Conservation (phyloP, 1,140 invertebrate species). For the Sesamia nonagrioides region DNA sequence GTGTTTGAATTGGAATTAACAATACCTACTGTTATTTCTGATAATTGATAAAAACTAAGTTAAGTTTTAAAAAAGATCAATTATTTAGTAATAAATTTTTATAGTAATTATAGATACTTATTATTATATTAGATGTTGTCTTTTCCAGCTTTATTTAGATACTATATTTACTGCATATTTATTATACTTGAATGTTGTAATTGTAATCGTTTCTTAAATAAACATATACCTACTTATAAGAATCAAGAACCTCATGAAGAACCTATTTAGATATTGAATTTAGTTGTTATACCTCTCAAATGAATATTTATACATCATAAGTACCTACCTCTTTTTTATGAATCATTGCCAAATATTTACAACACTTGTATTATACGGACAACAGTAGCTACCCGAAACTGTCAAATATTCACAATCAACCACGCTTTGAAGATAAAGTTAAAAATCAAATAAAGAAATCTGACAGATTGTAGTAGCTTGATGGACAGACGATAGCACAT, state of each 20-base stretch:
- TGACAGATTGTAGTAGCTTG: too few relatives aligned
- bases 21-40: neutral
- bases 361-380: neutral
- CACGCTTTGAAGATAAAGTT: too few relatives aligned
- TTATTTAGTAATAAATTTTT: slow-evolving; percentile 29
- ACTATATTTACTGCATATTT: slow-evolving; percentile 11
- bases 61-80: slow-evolving; percentile 22
- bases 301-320: neutral
- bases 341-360: neutral
- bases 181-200: neutral
- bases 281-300: neutral
- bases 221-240: neutral
- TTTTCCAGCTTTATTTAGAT: slow-evolving; percentile 5
- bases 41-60: neutral
- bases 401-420: too few relatives aligned
- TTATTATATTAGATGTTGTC: slow-evolving; percentile 2
- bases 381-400: too few relatives aligned
- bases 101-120: neutral
- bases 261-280: neutral
- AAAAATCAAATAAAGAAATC: too few relatives aligned
- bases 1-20: neutral
- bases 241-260: neutral
- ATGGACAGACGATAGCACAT: too few relatives aligned
- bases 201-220: neutral
- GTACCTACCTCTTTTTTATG: neutral